These are phyloP conservation scores for Apogon hyalosoma DNA, from an alignment of 2,797 vertebrate genomes.

Conservation along the genomic window DNA sequence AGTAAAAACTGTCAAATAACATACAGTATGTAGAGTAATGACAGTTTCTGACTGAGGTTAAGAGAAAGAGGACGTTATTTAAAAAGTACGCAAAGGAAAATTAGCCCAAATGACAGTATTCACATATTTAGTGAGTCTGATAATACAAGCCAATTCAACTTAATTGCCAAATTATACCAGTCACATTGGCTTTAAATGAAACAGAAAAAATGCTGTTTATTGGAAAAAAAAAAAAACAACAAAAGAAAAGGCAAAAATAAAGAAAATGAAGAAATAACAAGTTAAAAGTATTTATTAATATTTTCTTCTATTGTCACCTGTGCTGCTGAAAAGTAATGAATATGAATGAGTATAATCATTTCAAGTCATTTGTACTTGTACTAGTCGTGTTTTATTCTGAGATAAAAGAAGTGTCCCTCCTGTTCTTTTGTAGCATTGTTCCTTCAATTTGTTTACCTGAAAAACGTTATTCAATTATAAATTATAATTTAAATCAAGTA, in stretches of 20 bases:
- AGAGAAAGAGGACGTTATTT: conserved; percentile 7
- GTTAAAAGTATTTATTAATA: conserved; percentile 13
- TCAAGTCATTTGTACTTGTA: not conserved
- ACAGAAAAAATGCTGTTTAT: not conserved
- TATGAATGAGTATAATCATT: not conserved
- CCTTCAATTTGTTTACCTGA: conserved; percentile 22
- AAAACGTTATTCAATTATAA: conserved; percentile 22
- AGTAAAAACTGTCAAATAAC: conserved; percentile 41
- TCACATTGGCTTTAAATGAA: not conserved
- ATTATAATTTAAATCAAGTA: conserved; percentile 15
- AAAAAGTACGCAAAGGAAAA: conserved; percentile 8
- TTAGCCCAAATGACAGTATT: not conserved
- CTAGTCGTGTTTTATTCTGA: conserved; percentile 21
- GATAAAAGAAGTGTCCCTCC: conserved; percentile 36
- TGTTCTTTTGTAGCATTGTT: conserved; percentile 29
- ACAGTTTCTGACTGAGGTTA: conserved; percentile 29
- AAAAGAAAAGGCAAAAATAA: not conserved
- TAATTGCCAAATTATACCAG: not conserved
- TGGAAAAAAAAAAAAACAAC: not conserved
- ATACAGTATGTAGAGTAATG: conserved; percentile 32
- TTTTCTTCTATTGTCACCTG: not conserved
- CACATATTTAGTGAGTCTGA: not conserved
- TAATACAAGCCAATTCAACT: not conserved
- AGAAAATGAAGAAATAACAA: not conserved
- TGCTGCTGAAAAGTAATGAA: not conserved